phyloP scores from a whole-genome alignment of 1,140 invertebrate genomes.

The Procambarus virginalis region DNA sequence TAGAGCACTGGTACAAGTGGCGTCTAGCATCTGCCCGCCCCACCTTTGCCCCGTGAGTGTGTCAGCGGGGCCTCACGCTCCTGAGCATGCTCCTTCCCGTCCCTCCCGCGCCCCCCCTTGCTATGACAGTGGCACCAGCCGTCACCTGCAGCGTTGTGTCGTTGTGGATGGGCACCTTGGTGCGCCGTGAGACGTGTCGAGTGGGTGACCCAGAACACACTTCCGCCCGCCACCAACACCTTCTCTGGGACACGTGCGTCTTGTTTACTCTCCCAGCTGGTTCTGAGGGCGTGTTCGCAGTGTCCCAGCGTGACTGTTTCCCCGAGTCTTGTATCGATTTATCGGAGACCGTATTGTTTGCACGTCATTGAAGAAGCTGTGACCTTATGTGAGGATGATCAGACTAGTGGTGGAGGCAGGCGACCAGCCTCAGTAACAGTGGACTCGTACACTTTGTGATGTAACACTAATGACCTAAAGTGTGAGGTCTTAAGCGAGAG shows the following conservation, averaged over 20 bases:
- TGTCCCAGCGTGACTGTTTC: background rate
- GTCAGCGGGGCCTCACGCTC: background rate
- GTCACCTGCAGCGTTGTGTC: background rate
- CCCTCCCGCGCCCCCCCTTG: background rate
- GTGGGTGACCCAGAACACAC: background rate
- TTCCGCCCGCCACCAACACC: background rate
- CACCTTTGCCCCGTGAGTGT: background rate
- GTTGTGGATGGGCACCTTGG: background rate
- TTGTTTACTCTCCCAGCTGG: background rate
- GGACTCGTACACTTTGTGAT: too few relatives aligned
- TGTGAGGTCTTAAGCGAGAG: too few relatives aligned
- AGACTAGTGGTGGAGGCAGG: background rate
- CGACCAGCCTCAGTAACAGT: too few relatives aligned
- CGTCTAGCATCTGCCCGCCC: background rate
- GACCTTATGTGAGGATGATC: background rate
- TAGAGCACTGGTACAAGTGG: slow-evolving; percentile 5
- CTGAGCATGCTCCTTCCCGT: too few relatives aligned
- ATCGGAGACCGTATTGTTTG: background rate
- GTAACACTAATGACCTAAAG: too few relatives aligned
- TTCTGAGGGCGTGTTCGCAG: background rate
- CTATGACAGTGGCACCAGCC: background rate
- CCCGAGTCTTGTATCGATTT: background rate
- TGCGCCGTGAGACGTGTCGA: background rate
- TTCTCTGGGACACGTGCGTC: background rate
- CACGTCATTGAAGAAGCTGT: background rate